phyloP scores from a whole-genome alignment of 2,797 vertebrate species.

The Leptatherina wallacei region DNA sequence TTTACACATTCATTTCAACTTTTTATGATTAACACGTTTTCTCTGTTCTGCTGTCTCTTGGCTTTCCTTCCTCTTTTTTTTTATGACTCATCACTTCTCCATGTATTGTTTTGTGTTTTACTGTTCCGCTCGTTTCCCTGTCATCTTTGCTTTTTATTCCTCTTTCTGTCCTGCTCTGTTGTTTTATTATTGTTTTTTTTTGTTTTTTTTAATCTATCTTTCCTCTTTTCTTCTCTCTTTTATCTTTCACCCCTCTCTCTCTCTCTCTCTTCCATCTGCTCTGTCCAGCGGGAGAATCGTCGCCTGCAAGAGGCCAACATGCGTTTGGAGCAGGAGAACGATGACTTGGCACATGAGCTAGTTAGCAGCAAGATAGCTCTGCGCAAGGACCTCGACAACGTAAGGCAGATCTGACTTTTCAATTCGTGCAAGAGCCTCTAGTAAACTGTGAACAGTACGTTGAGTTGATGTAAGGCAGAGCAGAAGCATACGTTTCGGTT shows the following conservation, averaged over 20 bases:
- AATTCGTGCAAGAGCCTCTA: not conserved
- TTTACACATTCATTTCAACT: slow-evolving; percentile 30
- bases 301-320: slow-evolving; percentile 98
- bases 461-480: not conserved
- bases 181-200: slow-evolving; percentile 1
- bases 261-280: not conserved
- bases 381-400: slow-evolving; percentile 96
- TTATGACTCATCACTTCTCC: slow-evolving; percentile 21
- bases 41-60: slow-evolving; percentile 5
- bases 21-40: slow-evolving; percentile 37
- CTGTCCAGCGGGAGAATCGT: slow-evolving; percentile 91
- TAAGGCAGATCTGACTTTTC: slow-evolving; percentile 76
- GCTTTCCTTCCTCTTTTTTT: slow-evolving; percentile 58
- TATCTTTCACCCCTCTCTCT: not conserved
- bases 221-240: not conserved
- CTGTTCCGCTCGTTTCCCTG: slow-evolving; percentile 2
- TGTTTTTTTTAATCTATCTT: not conserved
- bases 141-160: not conserved
- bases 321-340: slow-evolving; percentile 98
- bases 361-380: slow-evolving; percentile 99
- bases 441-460: not conserved
- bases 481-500: not conserved
- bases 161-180: not conserved
- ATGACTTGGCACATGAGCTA: slow-evolving; percentile 96
- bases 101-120: not conserved